These are phyloP conservation scores for Pangasius sanitwongsei DNA, from an alignment of 2,797 vertebrate species.

Conservation along the genomic window DNA sequence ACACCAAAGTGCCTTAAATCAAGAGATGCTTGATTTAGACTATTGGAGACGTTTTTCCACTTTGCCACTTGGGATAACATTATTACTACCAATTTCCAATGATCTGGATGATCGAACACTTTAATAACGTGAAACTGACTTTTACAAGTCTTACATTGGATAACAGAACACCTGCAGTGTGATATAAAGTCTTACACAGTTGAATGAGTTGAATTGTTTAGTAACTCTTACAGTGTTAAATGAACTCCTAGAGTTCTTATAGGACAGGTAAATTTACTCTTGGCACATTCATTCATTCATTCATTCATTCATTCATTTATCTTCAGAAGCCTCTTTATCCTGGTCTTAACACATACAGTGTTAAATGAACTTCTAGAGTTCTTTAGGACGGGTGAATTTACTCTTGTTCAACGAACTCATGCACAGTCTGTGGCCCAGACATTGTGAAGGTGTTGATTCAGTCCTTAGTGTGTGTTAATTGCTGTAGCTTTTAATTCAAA, in stretches of 20 bases:
- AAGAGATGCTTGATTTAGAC: not conserved
- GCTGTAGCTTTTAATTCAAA: not conserved
- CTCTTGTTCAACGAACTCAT: not conserved
- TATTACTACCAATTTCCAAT: not conserved
- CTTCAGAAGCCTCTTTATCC: not conserved
- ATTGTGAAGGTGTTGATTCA: not conserved
- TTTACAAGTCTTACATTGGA: not conserved
- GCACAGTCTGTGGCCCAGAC: not conserved
- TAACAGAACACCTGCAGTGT: not conserved
- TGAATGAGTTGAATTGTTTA: not conserved
- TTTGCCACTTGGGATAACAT: too few species aligned
- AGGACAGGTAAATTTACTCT: not conserved
- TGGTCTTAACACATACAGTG: not conserved
- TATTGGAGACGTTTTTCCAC: not conserved
- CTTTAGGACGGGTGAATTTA: not conserved
- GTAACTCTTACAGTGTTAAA: not conserved
- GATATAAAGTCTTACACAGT: not conserved
- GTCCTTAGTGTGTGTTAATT: not conserved
- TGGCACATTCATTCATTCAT: not conserved
- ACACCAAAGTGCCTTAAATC: slow-evolving; percentile 7
- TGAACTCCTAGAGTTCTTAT: not conserved
- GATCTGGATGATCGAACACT: not conserved
- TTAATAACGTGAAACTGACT: not conserved
- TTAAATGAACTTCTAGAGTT: not conserved
- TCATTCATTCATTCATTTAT: too few species aligned